Base-by-base conservation (phyloP, 2,888 invertebrate species). In the Agonopterix alstromeriana region DNA sequence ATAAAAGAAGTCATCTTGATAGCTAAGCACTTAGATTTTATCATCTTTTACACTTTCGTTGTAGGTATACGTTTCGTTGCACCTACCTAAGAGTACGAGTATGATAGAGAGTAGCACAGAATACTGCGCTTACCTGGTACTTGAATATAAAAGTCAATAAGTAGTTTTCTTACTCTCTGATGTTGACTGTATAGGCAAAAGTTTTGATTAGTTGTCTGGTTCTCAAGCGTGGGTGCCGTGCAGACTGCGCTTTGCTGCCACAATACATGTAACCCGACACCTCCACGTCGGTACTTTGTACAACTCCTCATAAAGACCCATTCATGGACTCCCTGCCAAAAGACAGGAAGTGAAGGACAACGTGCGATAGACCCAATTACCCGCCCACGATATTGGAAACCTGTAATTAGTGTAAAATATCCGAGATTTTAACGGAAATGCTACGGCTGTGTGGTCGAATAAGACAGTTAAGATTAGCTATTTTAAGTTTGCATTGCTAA, bases 271-370 rank as follows among this genome's bases (percentile, higher is more conserved):
- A 81, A 86, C 67, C 63, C 60, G 82, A 86, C 75, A 86, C 84
- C 78, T 56, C 51, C 57, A 43, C 62, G 71, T 66, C 77, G 75
- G 80, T 70, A 69, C 76, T 77, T 78, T 75, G 70, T 71, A 69
- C 61, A 57, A 67, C 62, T 67, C 67, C 61, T 67, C 67, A 69
- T 65, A 73, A 70, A 69, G 63, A 53, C 58, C 68, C 70, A 73
- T 75, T 74, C 68, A 75, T 57, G 50, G 58, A 58, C 63, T 61
- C 65, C 51, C 57, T 46, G 65, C 73, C 78, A 82, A 86, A 84
- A 82, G 83, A 77, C 88, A 85, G 88, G 87, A 87, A 87, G 85
- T 81, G 72, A 70, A 77, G 79, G 78, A 84, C 80, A 81, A 71
- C 74, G 74, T 69, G 69, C 77, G 77, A 85, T 83, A 77, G 73